Conservation (phyloP, 37 sponge, comb jelly and placozoan genomes). For the Haliclona indistincta region DNA sequence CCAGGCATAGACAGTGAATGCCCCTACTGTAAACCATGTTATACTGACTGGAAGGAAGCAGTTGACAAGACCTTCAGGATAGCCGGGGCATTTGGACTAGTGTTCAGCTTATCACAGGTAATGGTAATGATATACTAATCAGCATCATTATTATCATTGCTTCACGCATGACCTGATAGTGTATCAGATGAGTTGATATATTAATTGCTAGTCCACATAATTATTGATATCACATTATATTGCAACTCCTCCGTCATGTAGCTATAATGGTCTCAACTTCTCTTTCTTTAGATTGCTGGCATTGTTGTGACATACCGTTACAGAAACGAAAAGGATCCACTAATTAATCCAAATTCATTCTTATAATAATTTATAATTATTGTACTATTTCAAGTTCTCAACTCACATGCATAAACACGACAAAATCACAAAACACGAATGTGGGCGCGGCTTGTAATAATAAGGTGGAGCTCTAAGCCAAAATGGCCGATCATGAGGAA, state of each 20-base stretch:
- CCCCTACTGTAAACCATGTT: conserved; percentile 60
- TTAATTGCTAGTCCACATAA: too few relatives aligned
- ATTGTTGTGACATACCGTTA: conserved; percentile 73
- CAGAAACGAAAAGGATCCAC: conserved; percentile 82
- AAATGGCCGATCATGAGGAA: too few relatives aligned
- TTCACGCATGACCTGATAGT: too few relatives aligned
- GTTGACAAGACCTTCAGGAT: conserved; percentile 33
- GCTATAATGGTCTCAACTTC: background rate
- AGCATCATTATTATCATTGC: background rate
- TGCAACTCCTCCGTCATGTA: too few relatives aligned
- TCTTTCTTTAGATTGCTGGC: conserved; percentile 49
- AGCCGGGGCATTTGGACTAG: conserved; percentile 74
- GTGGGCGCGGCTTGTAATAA: too few relatives aligned
- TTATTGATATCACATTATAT: too few relatives aligned
- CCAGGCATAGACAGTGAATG: background rate
- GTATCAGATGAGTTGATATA: too few relatives aligned
- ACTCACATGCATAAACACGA: too few relatives aligned
- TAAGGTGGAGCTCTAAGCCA: too few relatives aligned
- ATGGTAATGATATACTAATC: background rate
- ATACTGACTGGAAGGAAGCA: conserved; percentile 29
- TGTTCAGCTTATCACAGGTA: conserved; percentile 83
- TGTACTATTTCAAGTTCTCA: too few relatives aligned
- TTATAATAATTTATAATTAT: too few relatives aligned
- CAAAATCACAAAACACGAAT: too few relatives aligned
- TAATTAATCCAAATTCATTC: conserved; percentile 62